Percentiles rank a stretch among this genome's conserved stretches.
phyloP scores from a whole-genome alignment of 2,113 vertebrate species.

The Paramisgurnus dabryanus region DNA sequence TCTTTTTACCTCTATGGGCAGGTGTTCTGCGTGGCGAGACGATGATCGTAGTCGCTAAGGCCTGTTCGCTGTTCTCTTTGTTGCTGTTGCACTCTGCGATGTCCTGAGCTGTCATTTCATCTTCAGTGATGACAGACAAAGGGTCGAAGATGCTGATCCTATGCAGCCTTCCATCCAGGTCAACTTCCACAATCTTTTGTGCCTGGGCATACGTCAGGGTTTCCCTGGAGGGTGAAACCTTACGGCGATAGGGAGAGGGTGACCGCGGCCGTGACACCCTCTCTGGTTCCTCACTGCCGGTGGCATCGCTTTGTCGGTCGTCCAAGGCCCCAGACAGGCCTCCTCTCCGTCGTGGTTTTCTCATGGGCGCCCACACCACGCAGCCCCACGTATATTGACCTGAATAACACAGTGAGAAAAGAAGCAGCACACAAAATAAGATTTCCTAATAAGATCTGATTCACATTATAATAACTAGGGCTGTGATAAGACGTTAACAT shows the following conservation, averaged over 20 bases:
- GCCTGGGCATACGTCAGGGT: conserved; percentile 92
- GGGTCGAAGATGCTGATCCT: conserved; percentile 95
- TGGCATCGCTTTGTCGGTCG: conserved; percentile 37
- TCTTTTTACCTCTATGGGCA: conserved; percentile 83
- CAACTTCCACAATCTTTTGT: conserved; percentile 95
- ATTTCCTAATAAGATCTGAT: not conserved
- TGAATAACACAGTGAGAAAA: conserved; percentile 30
- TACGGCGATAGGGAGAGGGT: conserved; percentile 88
- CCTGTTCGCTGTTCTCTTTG: conserved; percentile 95
- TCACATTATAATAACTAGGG: too few species aligned
- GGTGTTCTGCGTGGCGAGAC: conserved; percentile 79
- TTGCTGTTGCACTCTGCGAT: conserved; percentile 97
- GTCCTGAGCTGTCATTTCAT: conserved; percentile 95
- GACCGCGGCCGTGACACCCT: conserved; percentile 78
- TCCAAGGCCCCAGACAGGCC: conserved; percentile 70
- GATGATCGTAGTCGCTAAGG: conserved; percentile 76
- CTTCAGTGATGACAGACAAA: conserved; percentile 92
- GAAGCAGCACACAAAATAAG: not conserved
- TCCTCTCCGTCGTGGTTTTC: conserved; percentile 88
- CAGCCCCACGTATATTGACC: conserved; percentile 59
- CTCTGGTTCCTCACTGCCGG: conserved; percentile 68
- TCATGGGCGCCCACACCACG: conserved; percentile 79
- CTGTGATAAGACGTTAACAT: too few species aligned
- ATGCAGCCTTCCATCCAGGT: conserved; percentile 93
- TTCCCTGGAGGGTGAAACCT: conserved; percentile 87